These are phyloP conservation scores for Drosophila pseudotalamancana DNA, from an alignment of 2,888 invertebrate species.

Conservation along the genomic window DNA sequence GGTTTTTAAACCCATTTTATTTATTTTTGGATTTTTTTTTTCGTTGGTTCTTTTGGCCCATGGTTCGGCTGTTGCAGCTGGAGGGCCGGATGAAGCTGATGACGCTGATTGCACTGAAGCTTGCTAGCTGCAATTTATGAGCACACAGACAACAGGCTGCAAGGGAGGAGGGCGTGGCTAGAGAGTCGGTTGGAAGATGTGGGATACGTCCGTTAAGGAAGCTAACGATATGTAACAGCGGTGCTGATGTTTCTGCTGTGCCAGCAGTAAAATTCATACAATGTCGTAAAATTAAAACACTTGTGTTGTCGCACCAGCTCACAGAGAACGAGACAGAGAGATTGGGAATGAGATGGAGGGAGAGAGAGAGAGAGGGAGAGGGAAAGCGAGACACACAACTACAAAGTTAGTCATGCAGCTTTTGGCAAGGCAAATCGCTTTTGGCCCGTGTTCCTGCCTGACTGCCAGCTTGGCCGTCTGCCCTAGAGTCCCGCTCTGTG, in stretches of 20 bases:
- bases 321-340: conserved; percentile 19
- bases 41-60: conserved; percentile 24
- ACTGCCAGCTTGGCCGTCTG: conserved; percentile 20
- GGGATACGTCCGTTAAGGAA: conserved; percentile 78
- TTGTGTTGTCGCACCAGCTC: conserved; percentile 70
- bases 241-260: conserved; percentile 77
- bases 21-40: not conserved
- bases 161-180: conserved; percentile 4
- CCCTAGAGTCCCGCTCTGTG: conserved; percentile 3
- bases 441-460: conserved; percentile 46
- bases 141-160: conserved; percentile 54
- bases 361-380: not conserved
- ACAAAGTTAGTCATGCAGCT: conserved; percentile 78
- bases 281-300: conserved; percentile 83
- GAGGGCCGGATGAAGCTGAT: conserved; percentile 76
- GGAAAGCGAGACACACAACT: conserved; percentile 44
- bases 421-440: conserved; percentile 79
- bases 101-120: conserved; percentile 78
- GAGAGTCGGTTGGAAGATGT: conserved; percentile 56
- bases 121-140: conserved; percentile 79
- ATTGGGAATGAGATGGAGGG: conserved; percentile 6
- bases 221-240: conserved; percentile 76
- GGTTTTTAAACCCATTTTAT: conserved; percentile 31
- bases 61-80: conserved; percentile 40
- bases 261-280: conserved; percentile 82